These are phyloP conservation scores for Diadophis punctatus DNA, from an alignment of 2,113 vertebrate species.

Conservation along the genomic window DNA sequence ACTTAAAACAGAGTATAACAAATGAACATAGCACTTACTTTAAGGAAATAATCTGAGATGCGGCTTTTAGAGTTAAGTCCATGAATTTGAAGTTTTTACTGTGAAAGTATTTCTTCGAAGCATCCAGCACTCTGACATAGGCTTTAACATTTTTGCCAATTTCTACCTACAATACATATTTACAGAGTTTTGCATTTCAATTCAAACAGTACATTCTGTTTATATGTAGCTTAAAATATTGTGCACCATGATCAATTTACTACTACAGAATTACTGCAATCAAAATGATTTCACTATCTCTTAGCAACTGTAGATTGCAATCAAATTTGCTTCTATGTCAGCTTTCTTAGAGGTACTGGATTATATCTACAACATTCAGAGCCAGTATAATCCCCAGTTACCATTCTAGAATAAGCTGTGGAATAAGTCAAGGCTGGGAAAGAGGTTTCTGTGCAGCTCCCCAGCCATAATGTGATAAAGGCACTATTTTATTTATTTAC, in stretches of 20 bases:
- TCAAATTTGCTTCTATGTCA: neutral
- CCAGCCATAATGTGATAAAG: neutral
- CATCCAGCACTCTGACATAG: constrained; percentile 86
- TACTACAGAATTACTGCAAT: neutral
- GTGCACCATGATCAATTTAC: neutral
- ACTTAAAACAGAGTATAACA: neutral
- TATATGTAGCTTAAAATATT: constrained; percentile 6
- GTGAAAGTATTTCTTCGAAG: constrained; percentile 86
- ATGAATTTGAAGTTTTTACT: constrained; percentile 84
- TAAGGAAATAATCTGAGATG: constrained; percentile 83
- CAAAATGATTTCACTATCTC: neutral
- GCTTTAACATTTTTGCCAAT: constrained; percentile 88
- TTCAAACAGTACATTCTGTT: neutral
- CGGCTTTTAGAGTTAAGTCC: constrained; percentile 84
- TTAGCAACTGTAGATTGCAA: neutral
- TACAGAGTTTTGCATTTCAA: neutral
- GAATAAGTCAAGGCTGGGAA: neutral
- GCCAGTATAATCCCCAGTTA: neutral
- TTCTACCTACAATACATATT: constrained; percentile 81
- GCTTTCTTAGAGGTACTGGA: neutral
- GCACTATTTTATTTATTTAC: neutral
- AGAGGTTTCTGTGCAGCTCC: neutral
- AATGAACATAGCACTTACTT: constrained; percentile 74
- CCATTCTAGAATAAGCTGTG: neutral
- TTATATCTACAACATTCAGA: neutral